A percentile compares a stretch with the other conserved stretches of the same genome.
Evolutionary conservation across 2,888 invertebrate genomes (phyloP).

Genomic region (Andrena hattorfiana): DNA sequence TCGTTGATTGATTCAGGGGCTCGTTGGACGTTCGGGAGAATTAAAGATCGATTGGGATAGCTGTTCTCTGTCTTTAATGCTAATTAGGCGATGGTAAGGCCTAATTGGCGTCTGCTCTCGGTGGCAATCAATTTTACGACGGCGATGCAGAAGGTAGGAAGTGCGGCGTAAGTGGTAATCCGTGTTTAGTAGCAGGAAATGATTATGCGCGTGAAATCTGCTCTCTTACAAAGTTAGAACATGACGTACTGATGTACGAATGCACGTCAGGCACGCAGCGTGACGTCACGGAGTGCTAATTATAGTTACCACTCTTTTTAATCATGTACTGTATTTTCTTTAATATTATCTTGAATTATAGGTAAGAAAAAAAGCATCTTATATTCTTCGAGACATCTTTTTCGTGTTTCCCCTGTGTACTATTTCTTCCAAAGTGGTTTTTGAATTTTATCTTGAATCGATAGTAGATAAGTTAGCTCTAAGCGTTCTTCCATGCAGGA

Average conservation of each 20-base stretch:
- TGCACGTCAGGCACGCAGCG: background rate
- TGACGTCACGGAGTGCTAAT: slow-evolving; percentile 26
- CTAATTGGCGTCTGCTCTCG: background rate
- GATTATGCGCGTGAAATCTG: background rate
- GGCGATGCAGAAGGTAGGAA: background rate
- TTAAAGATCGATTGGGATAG: background rate
- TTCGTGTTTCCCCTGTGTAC: background rate
- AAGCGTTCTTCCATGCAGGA: background rate
- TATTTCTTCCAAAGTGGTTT: background rate
- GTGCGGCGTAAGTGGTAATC: background rate
- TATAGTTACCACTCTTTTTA: background rate
- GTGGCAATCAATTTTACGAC: background rate
- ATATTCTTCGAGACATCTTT: background rate
- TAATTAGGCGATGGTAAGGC: background rate
- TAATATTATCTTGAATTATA: background rate
- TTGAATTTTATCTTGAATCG: background rate
- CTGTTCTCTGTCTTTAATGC: background rate
- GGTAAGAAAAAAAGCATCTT: too few relatives aligned
- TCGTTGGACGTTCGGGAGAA: background rate
- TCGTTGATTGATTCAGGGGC: background rate
- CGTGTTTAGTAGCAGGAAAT: background rate
- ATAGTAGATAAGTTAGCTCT: background rate
- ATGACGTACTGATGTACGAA: slow-evolving; percentile 25
- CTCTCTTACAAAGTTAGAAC: slow-evolving; percentile 1
- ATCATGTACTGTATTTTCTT: too few relatives aligned